A percentile compares a stretch with the other conserved stretches of the same genome.
Conservation (phyloP, 2,888 invertebrate genomes). For the Hedychridium roseum region DNA sequence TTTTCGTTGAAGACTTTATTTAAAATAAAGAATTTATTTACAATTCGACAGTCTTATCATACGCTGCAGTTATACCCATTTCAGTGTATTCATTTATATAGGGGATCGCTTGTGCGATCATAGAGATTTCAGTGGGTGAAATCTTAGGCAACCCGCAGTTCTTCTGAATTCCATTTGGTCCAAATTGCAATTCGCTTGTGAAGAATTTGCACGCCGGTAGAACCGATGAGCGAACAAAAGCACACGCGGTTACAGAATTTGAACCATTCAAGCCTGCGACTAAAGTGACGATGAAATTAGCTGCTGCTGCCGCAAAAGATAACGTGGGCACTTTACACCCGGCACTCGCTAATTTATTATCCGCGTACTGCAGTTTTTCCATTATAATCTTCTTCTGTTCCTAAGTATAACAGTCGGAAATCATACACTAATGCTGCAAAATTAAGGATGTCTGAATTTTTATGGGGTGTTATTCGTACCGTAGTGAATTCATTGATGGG, state of each 20-base stretch:
- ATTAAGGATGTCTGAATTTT: not conserved
- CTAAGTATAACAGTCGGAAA: conserved; percentile 25
- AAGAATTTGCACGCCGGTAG: conserved; percentile 51
- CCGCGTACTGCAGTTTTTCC: conserved; percentile 38
- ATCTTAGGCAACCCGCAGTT: conserved; percentile 52
- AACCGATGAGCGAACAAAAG: conserved; percentile 50
- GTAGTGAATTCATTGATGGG: conserved; percentile 42
- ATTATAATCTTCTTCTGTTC: conserved; percentile 40
- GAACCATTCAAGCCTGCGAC: conserved; percentile 42
- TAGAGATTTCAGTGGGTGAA: conserved; percentile 37
- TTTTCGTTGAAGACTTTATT: no score
- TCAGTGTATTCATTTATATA: conserved; percentile 44
- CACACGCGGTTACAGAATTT: conserved; percentile 40
- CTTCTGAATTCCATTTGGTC: conserved; percentile 41
- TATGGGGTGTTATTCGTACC: conserved; percentile 21
- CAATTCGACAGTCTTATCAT: no score
- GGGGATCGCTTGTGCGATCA: conserved; percentile 45
- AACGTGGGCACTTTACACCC: conserved; percentile 33
- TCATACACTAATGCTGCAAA: not conserved
- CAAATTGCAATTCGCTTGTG: conserved; percentile 47
- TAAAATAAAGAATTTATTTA: no score
- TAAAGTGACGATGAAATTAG: conserved; percentile 48
- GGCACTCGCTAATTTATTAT: conserved; percentile 33
- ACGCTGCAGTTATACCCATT: conserved; percentile 28
- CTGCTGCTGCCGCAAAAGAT: conserved; percentile 45